These are phyloP conservation scores for Nephila pilipes DNA, from an alignment of 1,140 invertebrate genomes.

Conservation along the genomic window DNA sequence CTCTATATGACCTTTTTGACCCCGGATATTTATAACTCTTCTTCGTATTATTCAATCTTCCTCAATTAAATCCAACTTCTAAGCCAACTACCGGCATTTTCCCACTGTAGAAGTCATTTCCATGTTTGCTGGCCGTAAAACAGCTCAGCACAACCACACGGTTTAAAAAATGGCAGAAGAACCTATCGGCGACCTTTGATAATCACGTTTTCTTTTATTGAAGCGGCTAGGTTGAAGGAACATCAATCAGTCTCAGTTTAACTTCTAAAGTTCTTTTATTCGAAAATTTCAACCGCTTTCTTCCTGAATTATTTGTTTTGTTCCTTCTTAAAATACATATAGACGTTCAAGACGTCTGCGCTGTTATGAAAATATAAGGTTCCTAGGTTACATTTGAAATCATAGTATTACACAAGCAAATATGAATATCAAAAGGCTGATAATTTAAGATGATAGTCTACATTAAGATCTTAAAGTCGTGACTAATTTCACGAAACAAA, in stretches of 20 bases:
- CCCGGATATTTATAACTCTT: conserved; percentile 24
- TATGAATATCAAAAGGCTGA: not conserved
- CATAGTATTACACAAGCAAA: not conserved
- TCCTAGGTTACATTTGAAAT: not conserved
- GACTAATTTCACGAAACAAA: not conserved
- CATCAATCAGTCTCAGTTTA: not conserved
- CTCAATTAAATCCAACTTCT: not conserved
- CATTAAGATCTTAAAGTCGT: not conserved
- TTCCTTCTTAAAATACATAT: not conserved
- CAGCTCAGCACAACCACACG: not conserved
- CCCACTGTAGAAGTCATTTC: not conserved
- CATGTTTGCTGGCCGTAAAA: not conserved
- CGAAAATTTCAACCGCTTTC: not conserved
- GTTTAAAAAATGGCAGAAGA: not conserved
- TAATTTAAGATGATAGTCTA: not conserved
- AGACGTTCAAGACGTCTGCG: not conserved
- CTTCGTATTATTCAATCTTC: not conserved
- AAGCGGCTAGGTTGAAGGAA: not conserved
- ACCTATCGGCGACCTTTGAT: not conserved
- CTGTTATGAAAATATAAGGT: not conserved
- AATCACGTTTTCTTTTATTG: not conserved
- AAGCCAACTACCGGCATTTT: not conserved
- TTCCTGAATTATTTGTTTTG: not conserved
- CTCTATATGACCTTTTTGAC: not conserved
- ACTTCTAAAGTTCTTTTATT: not conserved